Evolutionary conservation across 2,797 vertebrate species (phyloP).

Genomic region (Enteromius afrohamiltoni): DNA sequence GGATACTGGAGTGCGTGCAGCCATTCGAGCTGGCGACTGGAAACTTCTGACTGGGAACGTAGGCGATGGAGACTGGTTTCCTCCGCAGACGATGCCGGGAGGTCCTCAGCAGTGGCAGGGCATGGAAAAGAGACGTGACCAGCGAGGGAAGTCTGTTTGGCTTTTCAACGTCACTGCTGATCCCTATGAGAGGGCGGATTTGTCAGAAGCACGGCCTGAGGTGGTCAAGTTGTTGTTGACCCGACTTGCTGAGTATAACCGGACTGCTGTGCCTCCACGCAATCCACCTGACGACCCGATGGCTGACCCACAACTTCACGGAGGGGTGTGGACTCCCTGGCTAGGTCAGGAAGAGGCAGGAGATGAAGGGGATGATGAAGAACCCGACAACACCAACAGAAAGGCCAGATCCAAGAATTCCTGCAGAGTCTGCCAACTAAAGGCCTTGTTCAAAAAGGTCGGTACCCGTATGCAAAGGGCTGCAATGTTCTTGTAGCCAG

Average conservation of each 20-base stretch:
- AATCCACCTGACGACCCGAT: conserved; percentile 90
- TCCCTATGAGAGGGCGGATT: conserved; percentile 89
- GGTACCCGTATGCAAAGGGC: conserved; percentile 73
- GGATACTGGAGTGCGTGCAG: conserved; percentile 91
- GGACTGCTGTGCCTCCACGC: conserved; percentile 84
- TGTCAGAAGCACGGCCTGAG: conserved; percentile 80
- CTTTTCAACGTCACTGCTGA: conserved; percentile 91
- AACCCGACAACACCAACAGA: conserved; percentile 43
- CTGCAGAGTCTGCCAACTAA: conserved; percentile 76
- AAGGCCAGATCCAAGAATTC: conserved; percentile 63
- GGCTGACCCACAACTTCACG: conserved; percentile 90
- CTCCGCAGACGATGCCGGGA: conserved; percentile 84
- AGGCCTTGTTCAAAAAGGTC: conserved; percentile 76
- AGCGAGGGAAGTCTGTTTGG: conserved; percentile 87
- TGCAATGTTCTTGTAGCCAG: conserved; percentile 66
- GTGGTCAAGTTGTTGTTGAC: conserved; percentile 85
- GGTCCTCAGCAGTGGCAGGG: conserved; percentile 82
- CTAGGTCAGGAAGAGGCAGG: conserved; percentile 75
- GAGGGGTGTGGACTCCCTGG: conserved; percentile 93
- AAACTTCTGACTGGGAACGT: conserved; percentile 92
- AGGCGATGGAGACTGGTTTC: conserved; percentile 90
- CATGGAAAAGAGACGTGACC: conserved; percentile 81
- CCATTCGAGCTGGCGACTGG: conserved; percentile 89
- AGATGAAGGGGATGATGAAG: conserved; percentile 62
- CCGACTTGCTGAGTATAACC: conserved; percentile 87